Percentiles rank a stretch among this genome's conserved stretches.
Conservation (phyloP, 2,888 invertebrate genomes). For the Dendrolimus houi region DNA sequence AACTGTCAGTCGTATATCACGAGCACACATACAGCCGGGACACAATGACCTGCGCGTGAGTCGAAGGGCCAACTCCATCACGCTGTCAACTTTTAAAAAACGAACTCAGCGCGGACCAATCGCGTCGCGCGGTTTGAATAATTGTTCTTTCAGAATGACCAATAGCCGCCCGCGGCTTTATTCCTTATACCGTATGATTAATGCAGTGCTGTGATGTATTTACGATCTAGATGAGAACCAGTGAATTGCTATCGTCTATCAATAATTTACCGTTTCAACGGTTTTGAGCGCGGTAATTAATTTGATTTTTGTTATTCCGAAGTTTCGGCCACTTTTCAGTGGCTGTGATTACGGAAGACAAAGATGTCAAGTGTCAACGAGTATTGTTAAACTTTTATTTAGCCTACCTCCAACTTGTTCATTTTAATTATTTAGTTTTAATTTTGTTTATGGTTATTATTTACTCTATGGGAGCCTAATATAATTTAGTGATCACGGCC, state of each 20-base stretch:
- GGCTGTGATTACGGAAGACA: no score
- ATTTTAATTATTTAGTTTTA: no score
- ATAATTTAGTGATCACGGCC: no score
- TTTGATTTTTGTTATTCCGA: no score
- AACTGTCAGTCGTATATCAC: neutral
- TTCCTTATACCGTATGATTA: conserved; percentile 63
- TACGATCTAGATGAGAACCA: conserved; percentile 32
- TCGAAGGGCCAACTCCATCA: conserved; percentile 72
- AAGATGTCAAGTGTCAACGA: no score
- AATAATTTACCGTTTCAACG: no score
- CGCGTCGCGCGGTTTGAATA: conserved; percentile 61
- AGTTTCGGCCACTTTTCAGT: no score
- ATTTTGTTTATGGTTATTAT: no score
- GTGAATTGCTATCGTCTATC: neutral
- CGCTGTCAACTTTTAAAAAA: conserved; percentile 65
- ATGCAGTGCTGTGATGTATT: conserved; percentile 56
- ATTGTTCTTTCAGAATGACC: conserved; percentile 64
- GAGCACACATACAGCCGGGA: neutral
- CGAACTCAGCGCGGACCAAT: conserved; percentile 50
- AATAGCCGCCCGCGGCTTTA: conserved; percentile 61
- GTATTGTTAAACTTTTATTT: no score
- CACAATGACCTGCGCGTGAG: conserved; percentile 56
- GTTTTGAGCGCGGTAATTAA: no score
- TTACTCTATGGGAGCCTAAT: no score
- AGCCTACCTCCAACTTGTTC: no score